Percentiles rank a stretch among this genome's conserved stretches.
Evolutionary conservation across 2,888 invertebrate species (phyloP).

Genomic region (Taenaris catops): DNA sequence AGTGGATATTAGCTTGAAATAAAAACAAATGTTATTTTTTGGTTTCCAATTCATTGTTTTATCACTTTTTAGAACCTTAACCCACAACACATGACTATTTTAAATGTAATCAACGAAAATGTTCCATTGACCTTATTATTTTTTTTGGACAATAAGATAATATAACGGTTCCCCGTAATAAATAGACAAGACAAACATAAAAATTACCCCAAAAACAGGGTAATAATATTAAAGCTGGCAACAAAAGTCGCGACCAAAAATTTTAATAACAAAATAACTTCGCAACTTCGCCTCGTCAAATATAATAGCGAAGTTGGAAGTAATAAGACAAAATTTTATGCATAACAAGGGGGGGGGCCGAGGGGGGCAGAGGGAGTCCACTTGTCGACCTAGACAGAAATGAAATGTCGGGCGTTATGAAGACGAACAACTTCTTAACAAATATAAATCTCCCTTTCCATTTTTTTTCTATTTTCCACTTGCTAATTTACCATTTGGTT

Average conservation of each 20-base stretch:
- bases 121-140: too few species aligned
- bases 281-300: conserved; percentile 72
- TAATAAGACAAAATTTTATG: conserved; percentile 79
- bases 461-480: conserved; percentile 50
- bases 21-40: too few species aligned
- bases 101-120: too few species aligned
- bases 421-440: conserved; percentile 77
- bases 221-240: conserved; percentile 5
- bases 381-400: conserved; percentile 76
- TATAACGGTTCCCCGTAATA: too few species aligned
- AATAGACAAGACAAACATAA: too few species aligned
- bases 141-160: too few species aligned
- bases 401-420: conserved; percentile 74
- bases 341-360: conserved; percentile 75
- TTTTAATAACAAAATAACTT: conserved; percentile 80
- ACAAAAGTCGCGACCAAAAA: conserved; percentile 51
- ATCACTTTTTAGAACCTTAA: too few species aligned
- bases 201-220: conserved; percentile 8
- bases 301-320: conserved; percentile 77
- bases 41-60: too few species aligned
- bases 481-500: conserved; percentile 48
- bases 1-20: too few species aligned
- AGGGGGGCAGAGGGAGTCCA: conserved; percentile 53
- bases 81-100: too few species aligned
- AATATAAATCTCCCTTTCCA: conserved; percentile 72